Conservation (phyloP, 2,888 invertebrate genomes). For the Pammene aurita region DNA sequence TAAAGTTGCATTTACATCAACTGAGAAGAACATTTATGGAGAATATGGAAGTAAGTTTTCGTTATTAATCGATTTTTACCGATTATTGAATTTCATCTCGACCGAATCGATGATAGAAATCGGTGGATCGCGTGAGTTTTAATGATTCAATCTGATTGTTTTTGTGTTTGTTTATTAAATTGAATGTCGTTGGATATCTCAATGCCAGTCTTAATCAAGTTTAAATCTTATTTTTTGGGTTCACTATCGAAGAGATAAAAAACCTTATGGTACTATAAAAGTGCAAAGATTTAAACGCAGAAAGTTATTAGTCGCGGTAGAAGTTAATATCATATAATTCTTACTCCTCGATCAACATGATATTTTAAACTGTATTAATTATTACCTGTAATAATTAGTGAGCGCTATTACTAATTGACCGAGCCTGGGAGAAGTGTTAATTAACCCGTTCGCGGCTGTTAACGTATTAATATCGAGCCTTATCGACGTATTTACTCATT, state of each 20-base stretch:
- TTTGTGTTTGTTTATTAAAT: constrained; percentile 21
- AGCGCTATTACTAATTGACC: constrained; percentile 61
- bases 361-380: constrained; percentile 17
- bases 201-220: constrained; percentile 23
- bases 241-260: neutral
- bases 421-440: constrained; percentile 66
- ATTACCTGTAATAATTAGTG: constrained; percentile 25
- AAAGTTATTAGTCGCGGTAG: too few species aligned
- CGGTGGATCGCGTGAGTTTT: constrained; percentile 18
- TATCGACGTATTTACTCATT: constrained; percentile 46
- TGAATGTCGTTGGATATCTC: constrained; percentile 23
- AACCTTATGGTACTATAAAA: too few species aligned
- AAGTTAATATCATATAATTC: too few species aligned
- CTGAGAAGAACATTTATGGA: neutral
- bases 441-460: constrained; percentile 50
- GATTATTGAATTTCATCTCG: constrained; percentile 11
- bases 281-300: too few species aligned
- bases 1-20: neutral
- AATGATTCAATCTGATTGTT: constrained; percentile 22
- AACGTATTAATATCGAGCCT: constrained; percentile 47
- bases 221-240: neutral
- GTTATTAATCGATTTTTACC: constrained; percentile 16
- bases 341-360: neutral
- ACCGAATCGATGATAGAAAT: constrained; percentile 19
- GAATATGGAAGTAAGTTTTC: too few species aligned